Evolutionary conservation across 2,888 invertebrate species (phyloP).

Genomic region (Pristionchus maxplancki): DNA sequence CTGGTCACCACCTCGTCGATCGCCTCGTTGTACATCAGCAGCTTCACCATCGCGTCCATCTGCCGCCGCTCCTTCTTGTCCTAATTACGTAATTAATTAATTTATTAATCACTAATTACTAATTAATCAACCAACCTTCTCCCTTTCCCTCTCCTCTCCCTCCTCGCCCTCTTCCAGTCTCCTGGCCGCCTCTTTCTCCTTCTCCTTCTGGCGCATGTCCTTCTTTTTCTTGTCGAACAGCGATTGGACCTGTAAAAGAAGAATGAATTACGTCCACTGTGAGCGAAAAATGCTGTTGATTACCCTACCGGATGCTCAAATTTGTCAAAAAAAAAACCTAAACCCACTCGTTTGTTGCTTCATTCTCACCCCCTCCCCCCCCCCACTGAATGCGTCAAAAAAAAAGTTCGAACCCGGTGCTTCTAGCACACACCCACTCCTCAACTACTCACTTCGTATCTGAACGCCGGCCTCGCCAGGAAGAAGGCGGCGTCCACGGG

Average conservation of each 20-base stretch:
- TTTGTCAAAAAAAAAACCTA: too few relatives aligned
- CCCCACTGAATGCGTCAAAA: too few relatives aligned
- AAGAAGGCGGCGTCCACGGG: conserved; percentile 98
- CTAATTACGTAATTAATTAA: neutral
- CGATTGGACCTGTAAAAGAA: conserved; percentile 44
- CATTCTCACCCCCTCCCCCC: neutral
- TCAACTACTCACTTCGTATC: conserved; percentile 51
- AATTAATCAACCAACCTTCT: neutral
- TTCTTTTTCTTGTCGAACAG: conserved; percentile 8
- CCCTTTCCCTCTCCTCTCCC: conserved; percentile 29
- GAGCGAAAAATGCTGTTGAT: too few relatives aligned
- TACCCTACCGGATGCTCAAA: too few relatives aligned
- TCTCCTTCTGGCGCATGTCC: neutral
- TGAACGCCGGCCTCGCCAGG: conserved; percentile 84
- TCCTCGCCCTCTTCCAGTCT: conserved; percentile 27
- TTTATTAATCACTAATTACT: neutral
- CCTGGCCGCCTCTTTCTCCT: neutral
- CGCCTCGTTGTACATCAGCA: conserved; percentile 6
- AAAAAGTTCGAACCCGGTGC: too few relatives aligned
- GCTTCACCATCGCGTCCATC: conserved; percentile 22
- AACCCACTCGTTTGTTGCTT: too few relatives aligned
- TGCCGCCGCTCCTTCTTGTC: conserved; percentile 41
- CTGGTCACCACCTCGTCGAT: conserved; percentile 39
- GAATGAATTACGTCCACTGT: too few relatives aligned
- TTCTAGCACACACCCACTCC: neutral